These are phyloP conservation scores for Sisyra terminalis DNA, from an alignment of 2,888 invertebrate species.

Conservation along the genomic window DNA sequence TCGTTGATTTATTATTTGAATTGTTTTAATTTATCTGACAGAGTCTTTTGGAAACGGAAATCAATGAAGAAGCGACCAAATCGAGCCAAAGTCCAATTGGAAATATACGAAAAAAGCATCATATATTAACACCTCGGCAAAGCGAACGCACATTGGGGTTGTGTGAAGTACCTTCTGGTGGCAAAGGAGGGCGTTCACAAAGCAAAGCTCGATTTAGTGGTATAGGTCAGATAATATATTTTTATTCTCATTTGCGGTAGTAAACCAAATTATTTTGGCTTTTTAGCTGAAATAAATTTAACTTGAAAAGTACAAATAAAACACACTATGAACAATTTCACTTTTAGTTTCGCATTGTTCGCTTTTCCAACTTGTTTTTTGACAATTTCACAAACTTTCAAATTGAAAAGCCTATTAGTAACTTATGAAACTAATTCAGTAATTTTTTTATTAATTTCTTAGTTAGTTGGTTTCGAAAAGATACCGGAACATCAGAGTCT, in stretches of 20 bases:
- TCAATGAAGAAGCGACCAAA: conserved; percentile 52
- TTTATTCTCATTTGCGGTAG: conserved; percentile 3
- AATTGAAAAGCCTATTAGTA: too few relatives aligned
- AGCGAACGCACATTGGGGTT: conserved; percentile 59
- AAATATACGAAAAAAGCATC: conserved; percentile 54
- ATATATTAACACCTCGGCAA: conserved; percentile 67
- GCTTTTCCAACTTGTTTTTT: not conserved
- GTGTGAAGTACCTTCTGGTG: conserved; percentile 30
- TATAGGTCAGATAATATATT: conserved; percentile 34
- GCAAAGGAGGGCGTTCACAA: conserved; percentile 32
- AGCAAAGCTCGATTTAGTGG: conserved; percentile 42
- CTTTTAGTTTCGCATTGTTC: not conserved
- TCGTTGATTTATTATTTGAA: conserved; percentile 4
- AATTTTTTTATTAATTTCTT: too few relatives aligned
- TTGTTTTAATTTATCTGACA: conserved; percentile 22
- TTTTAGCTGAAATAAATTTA: not conserved
- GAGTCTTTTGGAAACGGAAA: conserved; percentile 70
- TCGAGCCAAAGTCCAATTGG: conserved; percentile 64
- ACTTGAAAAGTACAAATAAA: not conserved
- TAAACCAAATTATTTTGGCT: not conserved
- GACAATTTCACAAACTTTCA: not conserved
- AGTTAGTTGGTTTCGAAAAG: conserved; percentile 42
- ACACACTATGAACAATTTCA: not conserved
- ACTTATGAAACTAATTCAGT: not conserved
- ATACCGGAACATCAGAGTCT: conserved; percentile 30